phyloP scores from a whole-genome alignment of 2,113 vertebrate species.

The Nerophis lumbriciformis region DNA sequence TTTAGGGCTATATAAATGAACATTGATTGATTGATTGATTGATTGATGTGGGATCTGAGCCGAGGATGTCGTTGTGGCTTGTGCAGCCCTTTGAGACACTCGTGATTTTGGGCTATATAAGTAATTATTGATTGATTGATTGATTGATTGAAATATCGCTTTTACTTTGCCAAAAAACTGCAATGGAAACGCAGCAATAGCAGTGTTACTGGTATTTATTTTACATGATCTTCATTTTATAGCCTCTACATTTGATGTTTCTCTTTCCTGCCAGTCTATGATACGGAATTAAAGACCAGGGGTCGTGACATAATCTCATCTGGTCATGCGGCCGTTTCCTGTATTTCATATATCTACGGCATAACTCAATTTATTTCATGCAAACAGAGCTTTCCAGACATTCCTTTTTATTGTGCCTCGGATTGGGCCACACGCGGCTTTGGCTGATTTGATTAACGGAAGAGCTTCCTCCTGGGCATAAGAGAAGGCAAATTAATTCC shows the following conservation, averaged over 20 bases:
- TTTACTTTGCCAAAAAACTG: too few species aligned
- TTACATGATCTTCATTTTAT: too few species aligned
- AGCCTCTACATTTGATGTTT: not conserved
- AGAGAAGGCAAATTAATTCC: conserved; percentile 54
- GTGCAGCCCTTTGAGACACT: too few species aligned
- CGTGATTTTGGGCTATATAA: too few species aligned
- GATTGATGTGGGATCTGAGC: too few species aligned
- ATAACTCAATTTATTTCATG: conserved; percentile 45
- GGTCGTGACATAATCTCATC: conserved; percentile 10
- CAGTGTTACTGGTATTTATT: too few species aligned
- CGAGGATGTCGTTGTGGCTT: too few species aligned
- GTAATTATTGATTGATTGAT: too few species aligned
- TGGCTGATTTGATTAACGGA: conserved; percentile 66
- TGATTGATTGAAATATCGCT: too few species aligned
- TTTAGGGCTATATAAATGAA: too few species aligned
- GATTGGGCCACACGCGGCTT: conserved; percentile 44
- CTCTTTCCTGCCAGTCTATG: not conserved
- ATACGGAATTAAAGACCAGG: conserved; percentile 6
- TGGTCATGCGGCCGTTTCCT: conserved; percentile 23
- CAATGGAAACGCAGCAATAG: too few species aligned
- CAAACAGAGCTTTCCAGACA: conserved; percentile 50
- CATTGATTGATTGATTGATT: too few species aligned
- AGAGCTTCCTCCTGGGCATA: conserved; percentile 51
- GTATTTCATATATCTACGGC: conserved; percentile 32
- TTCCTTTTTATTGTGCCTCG: conserved; percentile 48